Evolutionary conservation across 1,140 invertebrate genomes (phyloP), one percentile per base, ranked within the genome.

Genomic region (Drosophila simulans): DNA sequence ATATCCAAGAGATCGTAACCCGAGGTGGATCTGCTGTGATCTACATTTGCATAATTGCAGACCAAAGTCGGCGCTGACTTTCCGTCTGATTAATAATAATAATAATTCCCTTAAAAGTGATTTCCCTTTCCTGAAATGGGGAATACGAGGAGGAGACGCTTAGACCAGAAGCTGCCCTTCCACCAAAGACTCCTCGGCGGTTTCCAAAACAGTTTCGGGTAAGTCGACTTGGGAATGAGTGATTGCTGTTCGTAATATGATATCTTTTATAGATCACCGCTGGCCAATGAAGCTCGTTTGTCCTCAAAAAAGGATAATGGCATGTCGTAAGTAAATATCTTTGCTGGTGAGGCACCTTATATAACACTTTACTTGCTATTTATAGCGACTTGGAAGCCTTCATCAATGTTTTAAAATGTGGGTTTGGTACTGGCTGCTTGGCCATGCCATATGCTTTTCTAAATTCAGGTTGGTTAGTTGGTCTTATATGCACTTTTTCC

Each of bases 31-130:
- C 43, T 56, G 42, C 43, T 49, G 42, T 70, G 65, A 49, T 68
- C 52, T 65, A 63, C 51, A 77, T 88, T 89, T 74, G 60, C 76
- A 88, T 84, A 82, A 78, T 79, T 86, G 70, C 68, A 70, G 52
- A 70, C 64, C 64, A 65, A 68, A 68, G 64, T 68, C 60, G 64
- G 64, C 64, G 64, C 62, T 68, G 64, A 68, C 46, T 68, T 68
- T 27, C 45, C 58, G 34, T 15, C 64, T 42, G 37, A 49, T 31
- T 31, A 31, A 31, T 31, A 53, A 64, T 52, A 65, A 53, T 13
- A 64, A 49, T 42, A 68, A 43, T 45, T 68, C 60, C 59, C 64
- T 65, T 65, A 35, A 37, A 34, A 65, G 60, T 49, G 71, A 35
- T 62, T 63, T 39, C 54, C 60, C 58, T 72, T 72, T 53, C 55